A percentile compares a stretch with the other conserved stretches of the same genome.
Conservation (phyloP, 1,140 invertebrate species). For the Brachionus rubens region DNA sequence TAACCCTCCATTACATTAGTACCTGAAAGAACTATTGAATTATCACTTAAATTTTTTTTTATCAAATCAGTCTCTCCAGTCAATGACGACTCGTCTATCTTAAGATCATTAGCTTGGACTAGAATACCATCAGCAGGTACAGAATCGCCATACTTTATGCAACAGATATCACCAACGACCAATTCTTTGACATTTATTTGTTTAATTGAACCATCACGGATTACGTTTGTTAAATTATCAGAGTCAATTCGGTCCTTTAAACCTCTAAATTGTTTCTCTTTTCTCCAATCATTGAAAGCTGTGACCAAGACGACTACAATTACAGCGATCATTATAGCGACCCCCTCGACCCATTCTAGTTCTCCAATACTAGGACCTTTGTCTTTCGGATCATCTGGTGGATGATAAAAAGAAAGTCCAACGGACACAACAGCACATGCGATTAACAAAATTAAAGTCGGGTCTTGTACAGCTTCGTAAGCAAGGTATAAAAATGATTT, state of each 20-base stretch:
- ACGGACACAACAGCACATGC: constrained; percentile 59
- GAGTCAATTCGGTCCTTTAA: constrained; percentile 96
- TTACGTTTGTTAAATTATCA: constrained; percentile 96
- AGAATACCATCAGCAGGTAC: constrained; percentile 94
- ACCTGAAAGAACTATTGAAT: constrained; percentile 88
- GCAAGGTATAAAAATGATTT: constrained; percentile 97
- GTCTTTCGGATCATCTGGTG: constrained; percentile 10
- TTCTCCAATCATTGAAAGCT: constrained; percentile 98
- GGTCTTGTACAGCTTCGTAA: constrained; percentile 98
- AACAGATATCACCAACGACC: constrained; percentile 97
- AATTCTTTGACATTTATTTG: constrained; percentile 94
- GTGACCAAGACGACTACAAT: constrained; percentile 96
- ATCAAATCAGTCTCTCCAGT: constrained; percentile 99
- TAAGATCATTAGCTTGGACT: constrained; percentile 97
- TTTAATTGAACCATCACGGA: constrained; percentile 81
- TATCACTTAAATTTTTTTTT: constrained; percentile 84
- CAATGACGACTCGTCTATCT: constrained; percentile 94
- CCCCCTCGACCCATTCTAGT: constrained; percentile 84
- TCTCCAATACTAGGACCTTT: background rate
- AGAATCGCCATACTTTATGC: constrained; percentile 73
- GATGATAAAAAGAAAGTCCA: constrained; percentile 58
- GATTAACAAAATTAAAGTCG: constrained; percentile 86
- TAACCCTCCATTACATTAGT: constrained; percentile 99
- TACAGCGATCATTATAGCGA: constrained; percentile 94
- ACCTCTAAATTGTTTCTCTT: constrained; percentile 93